phyloP scores from a whole-genome alignment of 1,140 invertebrate genomes.

The Pteromalus puparum region DNA sequence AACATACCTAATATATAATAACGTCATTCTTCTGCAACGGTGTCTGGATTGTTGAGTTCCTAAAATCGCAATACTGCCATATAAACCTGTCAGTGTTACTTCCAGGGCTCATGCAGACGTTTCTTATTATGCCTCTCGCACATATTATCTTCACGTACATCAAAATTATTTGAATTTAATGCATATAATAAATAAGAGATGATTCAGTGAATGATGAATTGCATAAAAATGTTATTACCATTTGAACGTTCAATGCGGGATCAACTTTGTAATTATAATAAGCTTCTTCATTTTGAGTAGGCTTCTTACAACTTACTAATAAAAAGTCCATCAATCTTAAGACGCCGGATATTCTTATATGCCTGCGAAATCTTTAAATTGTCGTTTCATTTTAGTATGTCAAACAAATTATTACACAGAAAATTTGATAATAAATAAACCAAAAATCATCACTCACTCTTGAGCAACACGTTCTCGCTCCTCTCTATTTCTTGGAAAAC shows the following conservation, averaged over 20 bases:
- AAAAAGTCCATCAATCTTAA: neutral
- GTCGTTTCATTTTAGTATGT: too few species aligned
- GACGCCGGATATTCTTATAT: neutral
- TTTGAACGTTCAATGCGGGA: neutral
- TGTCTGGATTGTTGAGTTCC: neutral
- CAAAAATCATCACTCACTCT: neutral
- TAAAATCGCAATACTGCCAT: neutral
- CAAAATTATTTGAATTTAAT: neutral
- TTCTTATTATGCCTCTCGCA: neutral
- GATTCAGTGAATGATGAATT: neutral
- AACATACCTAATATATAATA: neutral
- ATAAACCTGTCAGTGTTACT: neutral
- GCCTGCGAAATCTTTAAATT: neutral
- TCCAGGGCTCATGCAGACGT: neutral
- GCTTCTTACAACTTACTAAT: neutral
- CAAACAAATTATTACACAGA: neutral
- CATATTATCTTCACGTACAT: neutral
- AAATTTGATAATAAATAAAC: neutral
- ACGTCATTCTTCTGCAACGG: neutral
- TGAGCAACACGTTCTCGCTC: neutral
- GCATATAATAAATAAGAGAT: neutral
- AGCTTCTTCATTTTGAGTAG: neutral
- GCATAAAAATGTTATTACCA: neutral
- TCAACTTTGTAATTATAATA: neutral
- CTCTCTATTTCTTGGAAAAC: conserved; percentile 6